Evolutionary conservation across 2,797 vertebrate genomes (phyloP), one percentile per base, ranked within the genome.

Genomic region (Rhinogobio ventralis): DNA sequence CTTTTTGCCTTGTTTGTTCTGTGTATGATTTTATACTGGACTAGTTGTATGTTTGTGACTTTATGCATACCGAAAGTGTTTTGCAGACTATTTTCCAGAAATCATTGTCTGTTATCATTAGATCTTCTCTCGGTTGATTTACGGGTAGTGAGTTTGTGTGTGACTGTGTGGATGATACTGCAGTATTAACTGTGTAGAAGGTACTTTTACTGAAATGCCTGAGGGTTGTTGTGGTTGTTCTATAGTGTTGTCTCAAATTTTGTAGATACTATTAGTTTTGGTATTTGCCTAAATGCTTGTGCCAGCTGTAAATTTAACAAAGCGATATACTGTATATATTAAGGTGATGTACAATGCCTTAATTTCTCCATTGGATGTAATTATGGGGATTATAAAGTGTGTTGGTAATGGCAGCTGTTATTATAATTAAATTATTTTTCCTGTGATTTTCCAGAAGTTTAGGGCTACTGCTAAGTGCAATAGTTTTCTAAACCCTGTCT

Each of bases 11-110:
- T 36, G 33, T 69, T 69, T 69, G 23, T 46, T 25, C 19, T 25
- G 68, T 73, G 15, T 11, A 20, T 30, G 45, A 30, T 51, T 51
- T 49, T 19, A 45, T 28, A 30, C n/a, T 28, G 15, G 42, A 72
- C n/a, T 28, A 28, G 69, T 11, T 49, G 9, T 11, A 10, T 57
- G 55, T 57, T 5, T 49, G 46, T 10, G 45, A 30, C 11, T 30
- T 11, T 49, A 73, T 4, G 46, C 71, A 73, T 20, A 73, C 45
- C 2, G 45, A 51, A 73, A 73, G 25, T 73, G 25, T 73, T 71
- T 71, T 73, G 71, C 45, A 73, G 25, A 30, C 45, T 49, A 19
- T 51, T 73, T 73, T 73, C 71, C 49, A 19, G 71, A 73, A 73
- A 30, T 5, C 66, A 60, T 55, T 67, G 23, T 17, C 8, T 73